Base-by-base conservation (phyloP, 2,888 invertebrate species). In the Lasioglossum zephyrum region DNA sequence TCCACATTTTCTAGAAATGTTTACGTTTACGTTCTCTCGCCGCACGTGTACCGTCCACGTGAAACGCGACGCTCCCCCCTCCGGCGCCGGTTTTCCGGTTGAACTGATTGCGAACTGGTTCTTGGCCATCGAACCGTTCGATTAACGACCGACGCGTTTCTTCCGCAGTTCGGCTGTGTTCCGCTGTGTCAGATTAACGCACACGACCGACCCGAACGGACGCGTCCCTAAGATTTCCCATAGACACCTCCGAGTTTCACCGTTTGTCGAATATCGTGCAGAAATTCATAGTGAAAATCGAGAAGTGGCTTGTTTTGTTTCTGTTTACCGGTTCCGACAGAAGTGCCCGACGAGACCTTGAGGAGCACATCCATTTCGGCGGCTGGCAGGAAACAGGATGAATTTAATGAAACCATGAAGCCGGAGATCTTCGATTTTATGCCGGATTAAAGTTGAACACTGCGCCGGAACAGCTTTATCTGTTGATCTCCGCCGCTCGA, bases 61-160 rank as follows among this genome's bases (percentile, higher is more conserved):
- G 84, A 85, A 84, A 79, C 84, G 39, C 47, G n/a, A n/a, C 31
- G 31, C 63, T 78, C 70, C 79, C 69, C 16, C 31, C 73, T 0
- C 73, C 9, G 81, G 82, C 49, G 90, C 90, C 90, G 91, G 92
- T 93, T 94, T 94, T 94, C 92, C 93, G 92, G 92, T 92, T 92
- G 90, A 93, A 92, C 93, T 93, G 92, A 93, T 93, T 91, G 90
- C 91, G 92, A 94, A 94, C 94, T 93, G 94, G 94, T 94, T 94
- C 90, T 92, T 92, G 94, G 91, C 88, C 93, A 93, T 94, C 94
- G 93, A 94, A 93, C 92, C 94, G 93, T 94, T 94, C 87, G 92
- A 93, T 93, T 91, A 92, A 91, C 91, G 91, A 89, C 85, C 86
- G 87, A 86, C 88, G 91, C 87, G 90, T 90, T 89, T 89, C 87